These are phyloP conservation scores for Gadus chalcogrammus DNA, from an alignment of 2,113 vertebrate genomes.

Conservation along the genomic window DNA sequence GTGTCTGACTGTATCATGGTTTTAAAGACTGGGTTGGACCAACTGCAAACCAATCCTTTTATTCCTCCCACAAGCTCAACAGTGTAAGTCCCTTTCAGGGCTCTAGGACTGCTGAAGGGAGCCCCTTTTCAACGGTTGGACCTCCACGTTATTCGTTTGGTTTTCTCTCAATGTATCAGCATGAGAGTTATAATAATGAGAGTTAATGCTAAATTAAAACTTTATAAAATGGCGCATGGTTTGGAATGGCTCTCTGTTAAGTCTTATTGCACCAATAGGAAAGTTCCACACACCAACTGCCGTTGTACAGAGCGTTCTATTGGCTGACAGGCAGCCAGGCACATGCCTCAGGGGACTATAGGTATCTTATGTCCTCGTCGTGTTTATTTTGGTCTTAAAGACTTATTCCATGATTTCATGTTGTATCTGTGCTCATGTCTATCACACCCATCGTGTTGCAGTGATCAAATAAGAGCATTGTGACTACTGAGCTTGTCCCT, in stretches of 20 bases:
- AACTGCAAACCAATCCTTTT: too few species aligned
- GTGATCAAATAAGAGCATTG: not conserved
- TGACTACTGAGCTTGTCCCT: not conserved
- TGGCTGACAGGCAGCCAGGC: not conserved
- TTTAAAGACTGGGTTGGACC: too few species aligned
- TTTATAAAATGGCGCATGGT: too few species aligned
- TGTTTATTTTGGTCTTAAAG: slow-evolving; percentile 14
- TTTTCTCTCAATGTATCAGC: too few species aligned
- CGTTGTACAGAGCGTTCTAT: not conserved
- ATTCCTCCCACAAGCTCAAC: slow-evolving; percentile 47
- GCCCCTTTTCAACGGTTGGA: too few species aligned
- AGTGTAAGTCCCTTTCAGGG: slow-evolving; percentile 27
- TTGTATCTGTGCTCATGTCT: not conserved
- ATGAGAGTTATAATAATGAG: too few species aligned
- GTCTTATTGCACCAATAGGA: not conserved
- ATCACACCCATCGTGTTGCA: not conserved
- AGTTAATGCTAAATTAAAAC: too few species aligned
- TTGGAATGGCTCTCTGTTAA: not conserved
- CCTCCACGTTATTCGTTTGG: too few species aligned
- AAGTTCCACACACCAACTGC: not conserved
- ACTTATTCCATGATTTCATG: slow-evolving; percentile 43
- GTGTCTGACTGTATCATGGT: too few species aligned
- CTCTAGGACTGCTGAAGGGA: not conserved
- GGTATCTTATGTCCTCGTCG: not conserved
- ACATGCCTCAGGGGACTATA: slow-evolving; percentile 4